Base-by-base conservation (phyloP, 2,888 invertebrate species). In the Gnatocerus cornutus region DNA sequence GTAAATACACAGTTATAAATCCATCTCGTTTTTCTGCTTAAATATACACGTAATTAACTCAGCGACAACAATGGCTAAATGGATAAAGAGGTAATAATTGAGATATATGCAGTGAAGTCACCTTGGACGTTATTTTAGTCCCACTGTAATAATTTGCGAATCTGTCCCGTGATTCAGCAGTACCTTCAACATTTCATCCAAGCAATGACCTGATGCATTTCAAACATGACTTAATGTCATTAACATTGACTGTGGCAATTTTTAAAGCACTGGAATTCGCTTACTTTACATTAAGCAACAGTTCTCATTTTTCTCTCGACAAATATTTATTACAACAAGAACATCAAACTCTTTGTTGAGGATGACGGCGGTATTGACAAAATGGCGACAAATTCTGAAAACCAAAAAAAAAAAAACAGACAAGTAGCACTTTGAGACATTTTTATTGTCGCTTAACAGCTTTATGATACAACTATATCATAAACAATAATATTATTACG, bases 61-160 rank as follows among this genome's bases (percentile, higher is more conserved):
- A 52, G 62, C 52, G 12, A 53, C 39, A 50, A 55, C 64, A 59
- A 53, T 61, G 41, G 30, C 52, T 68, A 58, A 64, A 65, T 37
- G 68, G 46, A 62, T 67, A 61, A 71, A 74, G 69, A 73, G 68
- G 72, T 72, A 73, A 74, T 77, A 74, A 76, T 72, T 74, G 73
- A 70, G 68, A 73, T 70, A 74, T 74, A 74, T 65, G 69, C 69
- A 59, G 67, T 65, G 55, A 68, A 77, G 77, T 78, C 74, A 77
- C 77, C 79, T 79, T 79, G 78, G 73, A 73, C 43, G 75, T 76
- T 78, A 79, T 79, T 79, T 79, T 73, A 63, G 76, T 74, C 76
- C 50, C 73, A 45, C 27, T 68, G 75, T 69, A 64, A 74, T 76
- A 76, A 77, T 76, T 77, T 72, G 74, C 74, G 71, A 78, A 75